Base-by-base conservation (phyloP, 2,113 vertebrate species). In the Diphyllodes magnificus region DNA sequence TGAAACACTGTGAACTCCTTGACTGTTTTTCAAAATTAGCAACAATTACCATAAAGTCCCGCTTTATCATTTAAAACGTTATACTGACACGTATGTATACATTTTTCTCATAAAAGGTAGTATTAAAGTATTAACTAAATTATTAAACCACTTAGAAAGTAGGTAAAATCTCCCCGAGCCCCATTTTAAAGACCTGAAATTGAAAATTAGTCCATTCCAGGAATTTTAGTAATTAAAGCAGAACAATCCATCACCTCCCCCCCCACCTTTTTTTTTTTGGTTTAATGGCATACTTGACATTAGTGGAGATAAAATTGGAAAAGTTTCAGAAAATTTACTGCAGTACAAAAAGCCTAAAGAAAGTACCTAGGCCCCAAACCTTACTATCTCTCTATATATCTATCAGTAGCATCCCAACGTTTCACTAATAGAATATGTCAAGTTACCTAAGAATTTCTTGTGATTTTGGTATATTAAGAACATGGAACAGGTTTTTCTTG, bases 231-330 rank as follows among this genome's bases (percentile, higher is more conserved):
- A 61, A 70, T 86, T 83, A 66, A 79, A 92, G 40, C 7, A 79
- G 45, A 51, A 73, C 3, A 7, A n/a, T 49, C 5, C 17, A 59
- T 59, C 39, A 37, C 6, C 1, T 7, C 39, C 20, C 24, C 22
- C 3, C 0, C 0, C 6, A 2, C 30, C 28, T 33, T 20, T n/a
- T 4, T 4, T 42, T 11, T 13, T 33, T 39, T 65, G 31, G 31
- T 53, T 79, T 80, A 77, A 51, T 61, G n/a, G 7, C 22, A 35
- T 61, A 31, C 2, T 17, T 86, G 30, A 22, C 15, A 65, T 57
- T 45, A 83, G 11, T 37, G 19, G 31, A 69, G 19, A 54, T n/a
- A 66, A 59, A 85, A 88, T 2, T 86, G 37, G 44, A 69, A 72
- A 82, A 66, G 8, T 25, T 64, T 59, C 10, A 25, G 16, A 73